Evolutionary conservation across 2,113 vertebrate genomes (phyloP), one percentile per base, ranked within the genome.

Genomic region (Lycaon pictus): DNA sequence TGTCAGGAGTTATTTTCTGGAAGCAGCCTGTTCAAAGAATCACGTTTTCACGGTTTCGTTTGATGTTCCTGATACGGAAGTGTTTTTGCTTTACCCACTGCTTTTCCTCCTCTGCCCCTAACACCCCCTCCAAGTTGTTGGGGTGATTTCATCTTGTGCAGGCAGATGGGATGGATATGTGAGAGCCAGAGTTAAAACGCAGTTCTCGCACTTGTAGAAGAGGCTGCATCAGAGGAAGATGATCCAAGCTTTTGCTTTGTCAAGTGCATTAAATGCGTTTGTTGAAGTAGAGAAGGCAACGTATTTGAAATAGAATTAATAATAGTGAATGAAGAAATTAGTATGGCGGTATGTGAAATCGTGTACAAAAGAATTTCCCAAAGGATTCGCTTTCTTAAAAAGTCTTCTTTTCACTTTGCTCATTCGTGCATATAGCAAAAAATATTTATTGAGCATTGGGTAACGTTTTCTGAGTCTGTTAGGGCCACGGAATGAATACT

Each of bases 151-250:
- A 80, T 87, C 86, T 81, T 90, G 63, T 74, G 65, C 63, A 77
- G 65, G 58, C 87, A 19, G 81, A 62, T 32, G 82, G 90, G 37
- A 72, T 96, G 87, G 63, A 67, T 96, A 48, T 76, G 32, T 58
- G 71, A 97, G 32, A 88, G 37, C 71, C 76, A 96, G 81, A 94
- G 93, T 97, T 92, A 94, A 97, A 95, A 96, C 51, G 56, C 71
- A 93, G 55, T 88, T 62, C 17, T 92, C 72, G 92, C 55, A 90
- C 37, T 88, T 81, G 87, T 92, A 72, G 87, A 92, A 91, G 83
- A 96, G 32, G 56, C 51, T 48, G 15, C 84, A 74, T 56, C 32
- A 27, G 82, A 97, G 74, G 85, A 91, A 82, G 65, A 69, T 74
- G 55, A 91, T 74, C 77, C 43, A 77, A 82, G 92, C 48, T 84